Evolutionary conservation across 2,113 vertebrate species (phyloP), one percentile per base, ranked within the genome.

Genomic region (Crocuta crocuta): DNA sequence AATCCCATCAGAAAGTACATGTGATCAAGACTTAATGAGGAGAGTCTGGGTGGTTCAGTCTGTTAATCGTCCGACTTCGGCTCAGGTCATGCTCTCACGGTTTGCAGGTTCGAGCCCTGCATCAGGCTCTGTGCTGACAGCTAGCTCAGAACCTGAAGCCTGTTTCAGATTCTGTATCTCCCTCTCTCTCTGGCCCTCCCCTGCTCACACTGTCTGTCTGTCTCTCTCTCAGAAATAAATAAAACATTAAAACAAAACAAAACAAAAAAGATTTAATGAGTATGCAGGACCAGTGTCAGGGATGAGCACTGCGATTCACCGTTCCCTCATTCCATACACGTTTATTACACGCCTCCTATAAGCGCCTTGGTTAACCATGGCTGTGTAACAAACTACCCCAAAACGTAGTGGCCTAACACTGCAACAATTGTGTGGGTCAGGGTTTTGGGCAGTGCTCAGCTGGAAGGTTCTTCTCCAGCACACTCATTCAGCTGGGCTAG

Each of bases 391-490:
- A 91, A 66, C 35, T 45, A 83, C 43, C 43, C 70, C 79, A 63
- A 91, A 85, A 81, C 43, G 31, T 55, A 55, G 7, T 78, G 39
- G 21, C 33, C 89, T 89, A 43, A 81, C 78, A 82, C 15, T 84
- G 48, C 81, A 95, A 78, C 1, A 5, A 33, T 74, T 93, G 74
- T 63, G 6, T 84, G 79, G 70, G 21, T 89, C 76, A 65, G 70
- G 91, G 89, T 81, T 89, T 65, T 78, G 71, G 78, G 73, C 61
- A 33, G 50, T 65, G 78, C 87, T 97, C 82, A 21, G 86, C 19
- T 39, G 35, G 12, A 9, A 43, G 89, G 26, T 74, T 87, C 53
- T 96, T 95, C 61, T 88, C 76, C 45, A 48, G 65, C 65, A 68
- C 10, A 15, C n/a, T 85, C 50, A 4, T 70, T 89, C 79, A 61